Base-by-base conservation (phyloP, 2,113 vertebrate genomes). In the Prolemur simus region DNA sequence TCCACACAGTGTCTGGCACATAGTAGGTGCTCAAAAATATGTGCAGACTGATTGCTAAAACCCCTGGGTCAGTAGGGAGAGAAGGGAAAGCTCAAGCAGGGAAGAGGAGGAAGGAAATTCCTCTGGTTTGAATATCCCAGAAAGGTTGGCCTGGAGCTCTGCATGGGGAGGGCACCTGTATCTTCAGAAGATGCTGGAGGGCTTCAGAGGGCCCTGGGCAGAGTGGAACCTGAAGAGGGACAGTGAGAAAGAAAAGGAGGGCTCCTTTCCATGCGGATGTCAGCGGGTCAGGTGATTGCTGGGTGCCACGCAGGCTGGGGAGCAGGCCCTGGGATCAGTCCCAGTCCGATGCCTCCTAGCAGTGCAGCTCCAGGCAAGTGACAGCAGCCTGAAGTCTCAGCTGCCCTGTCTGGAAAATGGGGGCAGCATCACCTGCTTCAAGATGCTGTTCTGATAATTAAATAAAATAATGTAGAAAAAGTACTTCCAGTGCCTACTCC, bases 371-470 rank as follows among this genome's bases (percentile, higher is more conserved):
- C 12, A 2, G 60, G 47, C 17, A 56, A 47, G 78, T 2, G 34
- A 47, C 71, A 34, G 27, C 8, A 17, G 15, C 64, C 60, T 1
- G 6, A 45, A 27, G 52, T 77, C 68, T 90, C 45, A 56, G n/a
- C 17, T 3, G 32, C 47, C 56, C 78, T 42, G 29, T 56, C 81
- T 95, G 81, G 77, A 63, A 93, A 92, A 74, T 42, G 45, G 64
- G 56, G 47, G 54, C 32, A 69, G 64, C 15, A 1, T 6, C 0
- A 3, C 29, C 34, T 27, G 81, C 71, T 86, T 85, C 0, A 0
- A 91, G 58, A 39, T 52, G 60, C 91, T 60, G 15, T 34, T 63
- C 89, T 83, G 89, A 69, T 86, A 68, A 95, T 93, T 54, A 93
- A 96, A 95, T 74, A 80, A 85, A 91, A 95, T 78, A 17, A 27